Conservation (phyloP, 2,888 invertebrate genomes). For the Acronicta psi region DNA sequence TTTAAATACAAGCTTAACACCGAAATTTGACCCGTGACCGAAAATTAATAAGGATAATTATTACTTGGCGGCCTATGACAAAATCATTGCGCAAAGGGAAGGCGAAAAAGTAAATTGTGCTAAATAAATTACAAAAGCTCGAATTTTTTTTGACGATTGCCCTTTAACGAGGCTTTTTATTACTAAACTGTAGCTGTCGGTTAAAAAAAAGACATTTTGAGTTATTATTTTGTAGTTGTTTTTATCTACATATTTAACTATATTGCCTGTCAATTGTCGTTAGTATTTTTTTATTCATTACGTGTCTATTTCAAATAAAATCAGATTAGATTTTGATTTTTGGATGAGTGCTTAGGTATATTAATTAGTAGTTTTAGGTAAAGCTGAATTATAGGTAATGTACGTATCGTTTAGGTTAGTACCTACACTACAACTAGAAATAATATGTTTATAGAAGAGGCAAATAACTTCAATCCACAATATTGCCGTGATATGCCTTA, state of each 20-base stretch:
- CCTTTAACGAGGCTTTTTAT: constrained; percentile 25
- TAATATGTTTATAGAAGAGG: neutral
- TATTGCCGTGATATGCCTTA: neutral
- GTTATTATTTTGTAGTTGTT: too few relatives aligned
- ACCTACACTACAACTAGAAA: too few relatives aligned
- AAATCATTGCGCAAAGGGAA: constrained; percentile 38
- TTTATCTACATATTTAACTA: too few relatives aligned
- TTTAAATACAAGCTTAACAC: constrained; percentile 68
- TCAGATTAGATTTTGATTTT: too few relatives aligned
- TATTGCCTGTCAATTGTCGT: neutral
- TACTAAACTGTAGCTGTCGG: constrained; percentile 17
- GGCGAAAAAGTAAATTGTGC: constrained; percentile 39
- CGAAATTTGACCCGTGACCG: constrained; percentile 65
- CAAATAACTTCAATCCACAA: neutral
- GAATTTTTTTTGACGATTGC: constrained; percentile 41
- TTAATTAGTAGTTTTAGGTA: too few relatives aligned
- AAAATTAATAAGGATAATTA: constrained; percentile 68
- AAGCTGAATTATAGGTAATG: too few relatives aligned
- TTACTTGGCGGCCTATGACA: constrained; percentile 52
- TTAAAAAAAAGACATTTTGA: too few relatives aligned
- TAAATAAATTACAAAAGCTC: constrained; percentile 33
- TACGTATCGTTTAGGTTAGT: too few relatives aligned
- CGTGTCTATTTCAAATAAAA: too few relatives aligned
- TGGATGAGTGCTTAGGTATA: too few relatives aligned
- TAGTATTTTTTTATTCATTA: too few relatives aligned